Base-by-base conservation (phyloP, 1,140 invertebrate genomes). In the Spodoptera frugiperda region DNA sequence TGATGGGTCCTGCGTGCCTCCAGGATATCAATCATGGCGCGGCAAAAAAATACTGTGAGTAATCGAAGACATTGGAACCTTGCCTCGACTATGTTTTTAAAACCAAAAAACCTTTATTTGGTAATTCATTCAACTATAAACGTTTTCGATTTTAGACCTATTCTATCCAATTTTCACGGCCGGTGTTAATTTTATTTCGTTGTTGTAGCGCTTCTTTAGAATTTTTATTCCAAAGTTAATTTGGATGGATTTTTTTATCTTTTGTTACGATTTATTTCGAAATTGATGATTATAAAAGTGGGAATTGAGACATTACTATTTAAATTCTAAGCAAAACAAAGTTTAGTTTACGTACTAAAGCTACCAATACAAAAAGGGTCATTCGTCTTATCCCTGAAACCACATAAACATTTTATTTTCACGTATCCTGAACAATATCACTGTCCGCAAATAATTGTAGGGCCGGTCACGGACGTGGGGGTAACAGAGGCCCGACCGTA, bases 21-120 rank as follows among this genome's bases (percentile, higher is more conserved):
- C 80, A 80, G 84, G 86, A 88, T 85, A 88, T 88, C 79, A 86
- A 88, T 87, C 84, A 84, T 61, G 39, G 33, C 51, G 21, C 70
- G 70, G 46, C 44, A 48, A 63, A 53, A 25, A 80, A 72, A 73
- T 72, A 72, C 21, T 53, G 1, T 61, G 51, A 72, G 80, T 79
- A 82, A 84, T 86, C 81, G 76, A 79, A 67, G 77, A 79, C 81
- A 84, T 82, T 86, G 80, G 78, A 80, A 68, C 72, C 77, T 82
- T 79, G 80, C 72, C 77, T 82, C 79, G 80, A 82, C 78, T 78
- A 75, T 78, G 68, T 71, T 83, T 80, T 78, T 83, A 70, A 49
- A 72, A 46, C 17, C 15, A 33, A 17, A 46, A 55, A 17, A 19
- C 21, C 15, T 71, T 72, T 72, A 57, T 65, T 49, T 48, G 15